These are phyloP conservation scores for Ectropis grisescens DNA, from an alignment of 1,140 invertebrate genomes.

Conservation along the genomic window DNA sequence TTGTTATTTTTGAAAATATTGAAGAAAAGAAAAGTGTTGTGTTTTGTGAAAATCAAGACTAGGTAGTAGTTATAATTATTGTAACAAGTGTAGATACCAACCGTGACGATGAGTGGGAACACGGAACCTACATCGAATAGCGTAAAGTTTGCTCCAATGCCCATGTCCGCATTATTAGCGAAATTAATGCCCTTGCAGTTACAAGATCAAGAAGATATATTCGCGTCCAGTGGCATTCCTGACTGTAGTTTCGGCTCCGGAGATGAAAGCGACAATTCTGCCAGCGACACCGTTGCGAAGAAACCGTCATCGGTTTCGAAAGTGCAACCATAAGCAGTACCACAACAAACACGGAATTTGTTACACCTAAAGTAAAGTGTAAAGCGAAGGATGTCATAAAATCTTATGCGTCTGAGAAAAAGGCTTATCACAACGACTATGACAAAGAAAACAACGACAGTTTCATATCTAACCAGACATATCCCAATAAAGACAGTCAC, in stretches of 20 bases:
- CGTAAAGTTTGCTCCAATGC: conserved; percentile 58
- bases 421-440: conserved; percentile 17
- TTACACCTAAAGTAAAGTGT: conserved; percentile 26
- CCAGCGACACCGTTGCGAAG: conserved; percentile 27
- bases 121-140: conserved; percentile 52
- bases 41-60: too few species aligned
- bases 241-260: conserved; percentile 32
- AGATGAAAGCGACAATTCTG: conserved; percentile 42
- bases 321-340: neutral
- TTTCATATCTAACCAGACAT: conserved; percentile 22
- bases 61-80: too few species aligned
- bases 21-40: too few species aligned
- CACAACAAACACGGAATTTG: conserved; percentile 17
- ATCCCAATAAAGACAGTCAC: conserved; percentile 27
- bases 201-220: conserved; percentile 25
- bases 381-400: conserved; percentile 25
- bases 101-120: conserved; percentile 45
- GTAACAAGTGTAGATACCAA: too few species aligned
- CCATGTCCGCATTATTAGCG: conserved; percentile 53
- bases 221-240: too few species aligned
- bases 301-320: conserved; percentile 20
- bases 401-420: conserved; percentile 35
- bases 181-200: conserved; percentile 49
- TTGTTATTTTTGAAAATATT: too few species aligned
- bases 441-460: conserved; percentile 43